phyloP scores from a whole-genome alignment of 2,797 vertebrate genomes.

The Lindbergichthys nudifrons region DNA sequence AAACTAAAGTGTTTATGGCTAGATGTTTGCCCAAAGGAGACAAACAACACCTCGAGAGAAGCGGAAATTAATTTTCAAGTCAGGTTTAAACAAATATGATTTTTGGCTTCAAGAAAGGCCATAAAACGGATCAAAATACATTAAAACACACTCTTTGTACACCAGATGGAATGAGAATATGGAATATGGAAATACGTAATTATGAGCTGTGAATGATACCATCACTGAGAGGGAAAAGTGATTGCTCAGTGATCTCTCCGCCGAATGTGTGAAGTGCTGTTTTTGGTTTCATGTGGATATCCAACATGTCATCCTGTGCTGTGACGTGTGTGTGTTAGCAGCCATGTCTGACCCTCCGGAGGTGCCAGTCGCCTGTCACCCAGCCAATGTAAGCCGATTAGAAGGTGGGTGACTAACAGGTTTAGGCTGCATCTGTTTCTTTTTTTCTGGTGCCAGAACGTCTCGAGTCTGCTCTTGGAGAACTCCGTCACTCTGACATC shows the following conservation, averaged over 20 bases:
- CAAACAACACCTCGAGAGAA: slow-evolving; percentile 41
- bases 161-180: neutral
- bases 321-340: slow-evolving; percentile 63
- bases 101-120: slow-evolving; percentile 14
- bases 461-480: slow-evolving; percentile 58
- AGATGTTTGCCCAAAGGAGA: slow-evolving; percentile 40
- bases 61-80: slow-evolving; percentile 31
- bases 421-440: slow-evolving; percentile 85
- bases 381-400: slow-evolving; percentile 88
- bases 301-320: slow-evolving; percentile 72
- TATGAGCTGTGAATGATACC: slow-evolving; percentile 12
- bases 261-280: slow-evolving; percentile 61
- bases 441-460: slow-evolving; percentile 75
- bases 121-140: slow-evolving; percentile 8
- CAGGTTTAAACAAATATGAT: slow-evolving; percentile 29
- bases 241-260: slow-evolving; percentile 36
- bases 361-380: slow-evolving; percentile 80
- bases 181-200: slow-evolving; percentile 9
- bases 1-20: slow-evolving; percentile 56
- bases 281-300: slow-evolving; percentile 73
- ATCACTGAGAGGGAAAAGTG: slow-evolving; percentile 5
- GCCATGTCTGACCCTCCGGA: slow-evolving; percentile 74
- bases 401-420: slow-evolving; percentile 83
- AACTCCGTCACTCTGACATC: slow-evolving; percentile 71
- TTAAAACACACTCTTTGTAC: neutral